These are phyloP conservation scores for Hypocryptadius cinnamomeus DNA, from an alignment of 2,113 vertebrate genomes.

Conservation along the genomic window DNA sequence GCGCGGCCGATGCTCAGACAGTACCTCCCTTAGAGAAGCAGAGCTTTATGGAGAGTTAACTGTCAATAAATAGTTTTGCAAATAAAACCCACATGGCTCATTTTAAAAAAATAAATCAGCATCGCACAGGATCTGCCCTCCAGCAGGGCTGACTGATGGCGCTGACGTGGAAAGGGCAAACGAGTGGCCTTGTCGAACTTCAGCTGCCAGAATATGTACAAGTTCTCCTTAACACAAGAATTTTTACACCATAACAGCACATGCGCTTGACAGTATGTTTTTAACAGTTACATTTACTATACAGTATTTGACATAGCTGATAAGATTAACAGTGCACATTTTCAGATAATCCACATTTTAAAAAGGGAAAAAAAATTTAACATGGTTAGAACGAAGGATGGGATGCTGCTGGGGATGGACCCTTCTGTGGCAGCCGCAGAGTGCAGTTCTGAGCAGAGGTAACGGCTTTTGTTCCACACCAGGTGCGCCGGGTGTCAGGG, in stretches of 20 bases:
- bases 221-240: conserved; percentile 29
- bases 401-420: conserved; percentile 5
- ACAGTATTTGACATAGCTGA: conserved; percentile 24
- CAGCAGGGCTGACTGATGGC: background rate
- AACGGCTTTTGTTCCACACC: conserved; percentile 29
- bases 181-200: conserved; percentile 23
- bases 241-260: conserved; percentile 49
- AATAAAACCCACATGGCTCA: conserved; percentile 31
- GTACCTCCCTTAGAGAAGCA: background rate
- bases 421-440: conserved; percentile 30
- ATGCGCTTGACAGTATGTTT: conserved; percentile 44
- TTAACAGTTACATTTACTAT: conserved; percentile 52
- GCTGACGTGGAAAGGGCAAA: background rate
- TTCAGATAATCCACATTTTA: conserved; percentile 33
- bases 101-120: background rate
- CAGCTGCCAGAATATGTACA: conserved; percentile 65
- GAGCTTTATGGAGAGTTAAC: background rate
- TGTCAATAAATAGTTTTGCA: conserved; percentile 39
- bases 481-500: background rate
- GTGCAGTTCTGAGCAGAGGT: conserved; percentile 58
- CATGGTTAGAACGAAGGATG: background rate
- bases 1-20: background rate
- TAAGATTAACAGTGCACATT: conserved; percentile 54
- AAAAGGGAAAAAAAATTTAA: background rate
- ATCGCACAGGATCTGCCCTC: background rate